phyloP scores from a whole-genome alignment of 2,113 vertebrate genomes.

The Crotalus viridis region DNA sequence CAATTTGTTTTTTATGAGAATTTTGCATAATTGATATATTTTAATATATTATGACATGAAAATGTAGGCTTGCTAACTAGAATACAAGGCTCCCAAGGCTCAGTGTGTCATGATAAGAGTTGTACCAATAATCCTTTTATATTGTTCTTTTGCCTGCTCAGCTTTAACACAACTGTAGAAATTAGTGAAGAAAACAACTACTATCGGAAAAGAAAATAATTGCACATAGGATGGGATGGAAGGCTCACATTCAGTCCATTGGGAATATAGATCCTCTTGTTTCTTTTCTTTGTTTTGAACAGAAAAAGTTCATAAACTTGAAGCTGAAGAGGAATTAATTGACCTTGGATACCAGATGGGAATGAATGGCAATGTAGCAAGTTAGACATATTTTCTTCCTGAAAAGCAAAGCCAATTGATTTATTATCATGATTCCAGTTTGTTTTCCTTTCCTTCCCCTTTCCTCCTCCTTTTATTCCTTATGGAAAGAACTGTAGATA shows the following conservation, averaged over 20 bases:
- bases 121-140: constrained; percentile 69
- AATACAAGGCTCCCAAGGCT: constrained; percentile 56
- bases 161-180: constrained; percentile 56
- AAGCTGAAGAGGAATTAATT: constrained; percentile 68
- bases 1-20: constrained; percentile 63
- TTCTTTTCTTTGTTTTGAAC: constrained; percentile 46
- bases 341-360: constrained; percentile 61
- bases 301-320: constrained; percentile 65
- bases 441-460: constrained; percentile 42
- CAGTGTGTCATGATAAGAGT: constrained; percentile 62
- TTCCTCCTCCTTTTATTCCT: constrained; percentile 32
- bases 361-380: constrained; percentile 72
- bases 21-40: constrained; percentile 56
- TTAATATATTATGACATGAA: constrained; percentile 57
- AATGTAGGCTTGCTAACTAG: constrained; percentile 47
- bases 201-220: constrained; percentile 21
- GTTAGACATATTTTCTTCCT: constrained; percentile 62
- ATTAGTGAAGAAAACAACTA: constrained; percentile 59
- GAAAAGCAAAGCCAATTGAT: constrained; percentile 75
- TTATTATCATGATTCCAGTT: constrained; percentile 64
- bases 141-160: constrained; percentile 56
- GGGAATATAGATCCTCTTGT: constrained; percentile 53
- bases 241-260: constrained; percentile 27
- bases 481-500: constrained; percentile 53
- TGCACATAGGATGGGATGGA: background rate